Evolutionary conservation across 1,140 invertebrate species (phyloP).

Genomic region (Conopomorpha cramerella): DNA sequence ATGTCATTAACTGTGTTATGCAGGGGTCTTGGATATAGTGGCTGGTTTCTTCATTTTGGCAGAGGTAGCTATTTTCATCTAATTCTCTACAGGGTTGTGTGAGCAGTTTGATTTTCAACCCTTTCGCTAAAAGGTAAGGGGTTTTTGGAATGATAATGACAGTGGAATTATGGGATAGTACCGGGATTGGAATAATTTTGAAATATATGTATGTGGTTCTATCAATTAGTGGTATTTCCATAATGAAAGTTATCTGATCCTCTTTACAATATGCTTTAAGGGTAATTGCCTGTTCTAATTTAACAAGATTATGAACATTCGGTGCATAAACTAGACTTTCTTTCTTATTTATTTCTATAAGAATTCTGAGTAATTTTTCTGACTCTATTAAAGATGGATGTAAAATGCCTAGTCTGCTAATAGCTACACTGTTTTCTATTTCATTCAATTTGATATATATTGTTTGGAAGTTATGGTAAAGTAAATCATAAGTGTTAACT

Average conservation of each 20-base stretch:
- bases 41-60: no score
- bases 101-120: conserved; percentile 7
- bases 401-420: conserved; percentile 7
- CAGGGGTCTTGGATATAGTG: no score
- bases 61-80: no score
- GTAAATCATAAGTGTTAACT: conserved; percentile 3
- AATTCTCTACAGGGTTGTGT: conserved; percentile 7
- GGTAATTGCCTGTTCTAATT: conserved; percentile 8
- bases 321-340: conserved; percentile 7
- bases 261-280: conserved; percentile 10
- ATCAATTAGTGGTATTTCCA: conserved; percentile 7
- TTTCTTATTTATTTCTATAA: conserved; percentile 7
- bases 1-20: no score
- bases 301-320: conserved; percentile 8
- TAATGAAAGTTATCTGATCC: conserved; percentile 10
- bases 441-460: conserved; percentile 3
- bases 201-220: conserved; percentile 7
- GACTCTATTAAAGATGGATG: conserved; percentile 7
- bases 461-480: conserved; percentile 6
- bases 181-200: conserved; percentile 8
- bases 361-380: conserved; percentile 4
- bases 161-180: not conserved
- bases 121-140: conserved; percentile 9
- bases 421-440: conserved; percentile 6
- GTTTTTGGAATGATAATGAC: conserved; percentile 9